A percentile compares a stretch with the other conserved stretches of the same genome.
Conservation (phyloP, 2,888 invertebrate genomes). For the Luperina nickerlii region DNA sequence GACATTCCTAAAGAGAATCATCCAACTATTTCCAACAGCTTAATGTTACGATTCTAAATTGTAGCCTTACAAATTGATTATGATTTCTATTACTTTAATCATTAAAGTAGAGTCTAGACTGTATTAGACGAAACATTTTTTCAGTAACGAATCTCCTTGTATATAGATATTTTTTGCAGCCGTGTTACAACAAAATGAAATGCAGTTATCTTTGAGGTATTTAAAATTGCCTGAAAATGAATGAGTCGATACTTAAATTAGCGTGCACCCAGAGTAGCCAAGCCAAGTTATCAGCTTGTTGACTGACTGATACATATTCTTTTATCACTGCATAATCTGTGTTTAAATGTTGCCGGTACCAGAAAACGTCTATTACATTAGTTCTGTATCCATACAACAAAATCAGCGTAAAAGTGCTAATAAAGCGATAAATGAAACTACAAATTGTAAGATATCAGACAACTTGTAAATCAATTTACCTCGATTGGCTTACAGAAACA, state of each 20-base stretch:
- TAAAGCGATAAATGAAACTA: slow-evolving; percentile 22
- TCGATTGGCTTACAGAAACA: slow-evolving; percentile 16
- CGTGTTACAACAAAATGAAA: too few relatives aligned
- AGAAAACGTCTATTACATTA: not conserved
- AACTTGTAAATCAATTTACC: slow-evolving; percentile 33
- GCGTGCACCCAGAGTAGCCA: too few relatives aligned
- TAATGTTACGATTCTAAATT: not conserved
- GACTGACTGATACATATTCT: not conserved
- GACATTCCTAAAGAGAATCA: not conserved
- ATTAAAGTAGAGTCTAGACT: too few relatives aligned
- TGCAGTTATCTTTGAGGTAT: too few relatives aligned
- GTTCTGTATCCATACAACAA: not conserved
- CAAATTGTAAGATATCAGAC: not conserved
- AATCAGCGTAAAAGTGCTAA: slow-evolving; percentile 20
- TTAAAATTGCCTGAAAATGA: too few relatives aligned
- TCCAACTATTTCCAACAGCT: not conserved
- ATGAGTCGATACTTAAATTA: too few relatives aligned
- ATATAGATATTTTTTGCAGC: too few relatives aligned
- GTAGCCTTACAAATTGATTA: not conserved
- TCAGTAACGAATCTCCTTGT: too few relatives aligned
- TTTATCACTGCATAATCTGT: not conserved
- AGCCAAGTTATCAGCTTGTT: not conserved
- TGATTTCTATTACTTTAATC: not conserved
- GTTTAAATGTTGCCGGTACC: too few relatives aligned
- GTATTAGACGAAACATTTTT: too few relatives aligned